phyloP scores from a whole-genome alignment of 2,888 invertebrate species.

The Dioctria rufipes region DNA sequence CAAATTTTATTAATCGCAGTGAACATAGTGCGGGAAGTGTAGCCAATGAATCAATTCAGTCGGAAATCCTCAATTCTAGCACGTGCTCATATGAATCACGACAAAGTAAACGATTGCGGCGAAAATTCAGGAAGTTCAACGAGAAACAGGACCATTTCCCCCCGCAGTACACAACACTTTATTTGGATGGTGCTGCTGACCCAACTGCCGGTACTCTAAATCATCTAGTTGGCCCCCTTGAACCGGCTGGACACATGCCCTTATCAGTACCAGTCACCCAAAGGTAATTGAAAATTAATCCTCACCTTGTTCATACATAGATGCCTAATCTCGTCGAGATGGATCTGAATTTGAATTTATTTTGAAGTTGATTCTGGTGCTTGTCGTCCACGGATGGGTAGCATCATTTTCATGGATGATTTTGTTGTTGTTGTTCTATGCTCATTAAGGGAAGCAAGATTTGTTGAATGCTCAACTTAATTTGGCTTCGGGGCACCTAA shows the following conservation, averaged over 20 bases:
- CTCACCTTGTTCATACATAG: neutral
- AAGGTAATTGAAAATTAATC: conserved; percentile 51
- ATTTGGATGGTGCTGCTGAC: conserved; percentile 63
- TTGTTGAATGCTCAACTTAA: conserved; percentile 33
- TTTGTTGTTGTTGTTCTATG: conserved; percentile 8
- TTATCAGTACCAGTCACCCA: conserved; percentile 52
- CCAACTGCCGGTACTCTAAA: neutral
- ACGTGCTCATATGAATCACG: conserved; percentile 65
- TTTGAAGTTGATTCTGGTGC: neutral
- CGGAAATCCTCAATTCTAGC: conserved; percentile 54
- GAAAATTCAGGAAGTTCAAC: conserved; percentile 65
- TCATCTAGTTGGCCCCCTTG: conserved; percentile 31
- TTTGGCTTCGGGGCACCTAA: neutral
- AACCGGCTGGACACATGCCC: conserved; percentile 43
- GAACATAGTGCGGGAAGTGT: conserved; percentile 16
- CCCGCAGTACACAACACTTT: conserved; percentile 69
- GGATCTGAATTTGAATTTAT: conserved; percentile 4
- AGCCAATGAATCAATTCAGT: conserved; percentile 15
- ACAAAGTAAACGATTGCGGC: conserved; percentile 65
- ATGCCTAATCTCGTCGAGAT: neutral
- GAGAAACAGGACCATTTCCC: conserved; percentile 61
- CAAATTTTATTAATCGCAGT: conserved; percentile 22
- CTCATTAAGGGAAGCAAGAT: conserved; percentile 16
- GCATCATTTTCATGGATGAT: conserved; percentile 13
- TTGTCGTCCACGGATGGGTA: neutral